Evolutionary conservation across 2,888 invertebrate species (phyloP).

Genomic region (Blastobasis lacticolella): DNA sequence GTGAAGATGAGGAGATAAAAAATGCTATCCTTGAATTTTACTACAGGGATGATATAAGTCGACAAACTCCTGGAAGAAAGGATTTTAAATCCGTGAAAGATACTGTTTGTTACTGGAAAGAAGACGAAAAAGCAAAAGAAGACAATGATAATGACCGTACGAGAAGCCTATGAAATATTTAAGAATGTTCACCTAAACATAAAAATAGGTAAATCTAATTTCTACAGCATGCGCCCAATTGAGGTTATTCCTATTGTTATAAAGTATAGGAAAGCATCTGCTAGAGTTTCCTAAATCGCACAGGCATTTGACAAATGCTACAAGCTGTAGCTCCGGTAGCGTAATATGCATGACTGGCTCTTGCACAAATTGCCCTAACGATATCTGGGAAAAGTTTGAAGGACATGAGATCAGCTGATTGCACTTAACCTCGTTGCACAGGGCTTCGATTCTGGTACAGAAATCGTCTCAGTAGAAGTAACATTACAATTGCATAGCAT

Average conservation of each 20-base stretch:
- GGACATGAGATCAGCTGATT: no score
- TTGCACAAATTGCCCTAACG: slow-evolving; percentile 4
- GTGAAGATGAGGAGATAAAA: neutral
- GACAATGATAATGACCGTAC: slow-evolving; percentile 4
- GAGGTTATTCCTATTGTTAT: slow-evolving; percentile 1
- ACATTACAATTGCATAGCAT: no score
- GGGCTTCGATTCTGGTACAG: no score
- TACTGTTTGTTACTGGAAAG: slow-evolving; percentile 4
- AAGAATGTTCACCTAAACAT: slow-evolving; percentile 2
- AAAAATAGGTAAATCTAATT: slow-evolving; percentile 5
- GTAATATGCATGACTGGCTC: slow-evolving; percentile 6
- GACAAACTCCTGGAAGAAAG: slow-evolving; percentile 3
- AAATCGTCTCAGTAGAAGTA: no score
- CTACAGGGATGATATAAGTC: slow-evolving; percentile 2
- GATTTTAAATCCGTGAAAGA: slow-evolving; percentile 4
- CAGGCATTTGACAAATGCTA: slow-evolving; percentile 3
- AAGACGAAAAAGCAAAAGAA: slow-evolving; percentile 4
- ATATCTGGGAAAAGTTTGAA: slow-evolving; percentile 4
- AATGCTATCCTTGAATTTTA: neutral
- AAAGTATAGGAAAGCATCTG: slow-evolving; percentile 2
- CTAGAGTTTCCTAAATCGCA: slow-evolving; percentile 3
- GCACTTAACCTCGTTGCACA: no score
- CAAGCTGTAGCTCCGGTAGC: slow-evolving; percentile 3
- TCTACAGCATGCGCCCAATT: slow-evolving; percentile 2
- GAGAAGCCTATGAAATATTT: slow-evolving; percentile 5